phyloP scores from a whole-genome alignment of 2,113 vertebrate genomes.

The Heteronetta atricapilla region DNA sequence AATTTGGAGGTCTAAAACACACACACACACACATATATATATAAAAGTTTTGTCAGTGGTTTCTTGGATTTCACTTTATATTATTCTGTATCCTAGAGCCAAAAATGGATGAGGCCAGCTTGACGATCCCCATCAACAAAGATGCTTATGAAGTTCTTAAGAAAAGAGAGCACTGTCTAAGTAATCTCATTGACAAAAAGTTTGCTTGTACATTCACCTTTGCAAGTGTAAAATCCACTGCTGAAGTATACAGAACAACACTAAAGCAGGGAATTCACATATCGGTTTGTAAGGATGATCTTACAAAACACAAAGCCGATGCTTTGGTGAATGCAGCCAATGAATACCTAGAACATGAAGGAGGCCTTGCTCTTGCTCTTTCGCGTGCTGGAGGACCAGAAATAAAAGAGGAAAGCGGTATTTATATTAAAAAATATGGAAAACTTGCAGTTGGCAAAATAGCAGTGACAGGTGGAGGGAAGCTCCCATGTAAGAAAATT shows the following conservation, averaged over 20 bases:
- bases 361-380: constrained; percentile 83
- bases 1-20: background rate
- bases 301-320: constrained; percentile 75
- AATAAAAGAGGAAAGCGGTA: constrained; percentile 70
- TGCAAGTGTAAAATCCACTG: background rate
- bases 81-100: constrained; percentile 54
- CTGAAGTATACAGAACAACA: constrained; percentile 63
- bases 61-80: background rate
- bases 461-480: constrained; percentile 66
- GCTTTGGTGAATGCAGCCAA: constrained; percentile 93
- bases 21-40: background rate
- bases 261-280: constrained; percentile 57
- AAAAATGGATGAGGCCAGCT: background rate
- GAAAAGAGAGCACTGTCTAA: constrained; percentile 43
- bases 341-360: constrained; percentile 59
- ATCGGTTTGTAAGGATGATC: constrained; percentile 87
- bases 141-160: constrained; percentile 58
- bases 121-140: constrained; percentile 51
- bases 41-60: background rate
- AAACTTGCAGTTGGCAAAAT: constrained; percentile 51
- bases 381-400: constrained; percentile 75
- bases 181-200: constrained; percentile 64
- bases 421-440: background rate
- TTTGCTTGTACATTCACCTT: constrained; percentile 75
- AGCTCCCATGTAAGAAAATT: constrained; percentile 76